These are phyloP conservation scores for Mesaphorura yosii DNA, from an alignment of 1,140 invertebrate species.

Conservation along the genomic window DNA sequence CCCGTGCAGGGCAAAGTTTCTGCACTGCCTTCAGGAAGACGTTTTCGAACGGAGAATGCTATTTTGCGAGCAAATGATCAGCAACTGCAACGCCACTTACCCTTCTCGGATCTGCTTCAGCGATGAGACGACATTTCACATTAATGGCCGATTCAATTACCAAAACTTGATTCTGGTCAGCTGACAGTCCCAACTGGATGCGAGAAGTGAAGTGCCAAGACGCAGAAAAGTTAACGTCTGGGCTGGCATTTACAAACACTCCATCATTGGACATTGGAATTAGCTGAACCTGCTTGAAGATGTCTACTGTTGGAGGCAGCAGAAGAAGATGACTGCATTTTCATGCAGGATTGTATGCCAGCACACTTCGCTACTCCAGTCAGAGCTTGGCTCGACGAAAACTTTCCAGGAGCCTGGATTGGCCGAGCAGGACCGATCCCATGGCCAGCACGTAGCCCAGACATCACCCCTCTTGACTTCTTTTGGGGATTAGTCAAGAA, in stretches of 20 bases:
- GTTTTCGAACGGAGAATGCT: background rate
- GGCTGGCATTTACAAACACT: slow-evolving; percentile 32
- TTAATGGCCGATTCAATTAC: slow-evolving; percentile 29
- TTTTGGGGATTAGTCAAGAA: slow-evolving; percentile 38
- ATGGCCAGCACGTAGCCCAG: slow-evolving; percentile 38
- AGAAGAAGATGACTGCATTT: slow-evolving; percentile 13
- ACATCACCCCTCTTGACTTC: slow-evolving; percentile 38
- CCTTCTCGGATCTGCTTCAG: background rate
- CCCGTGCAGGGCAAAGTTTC: background rate
- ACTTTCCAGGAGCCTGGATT: slow-evolving; percentile 37
- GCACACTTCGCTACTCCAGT: slow-evolving; percentile 34
- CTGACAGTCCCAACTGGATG: slow-evolving; percentile 31
- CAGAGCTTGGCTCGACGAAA: slow-evolving; percentile 32
- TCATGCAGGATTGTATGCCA: slow-evolving; percentile 38
- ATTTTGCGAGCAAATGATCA: background rate
- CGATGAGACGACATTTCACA: slow-evolving; percentile 30
- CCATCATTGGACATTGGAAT: slow-evolving; percentile 31
- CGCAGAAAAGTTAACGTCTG: slow-evolving; percentile 35
- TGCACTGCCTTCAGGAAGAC: background rate
- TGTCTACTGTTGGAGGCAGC: too few relatives aligned
- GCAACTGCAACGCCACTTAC: background rate
- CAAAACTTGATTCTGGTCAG: slow-evolving; percentile 28
- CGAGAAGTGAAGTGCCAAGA: slow-evolving; percentile 32
- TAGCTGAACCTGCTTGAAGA: slow-evolving; percentile 30
- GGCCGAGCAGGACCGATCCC: slow-evolving; percentile 35